These are phyloP conservation scores for Bombus cullumanus DNA, from an alignment of 1,140 invertebrate genomes.

Conservation along the genomic window DNA sequence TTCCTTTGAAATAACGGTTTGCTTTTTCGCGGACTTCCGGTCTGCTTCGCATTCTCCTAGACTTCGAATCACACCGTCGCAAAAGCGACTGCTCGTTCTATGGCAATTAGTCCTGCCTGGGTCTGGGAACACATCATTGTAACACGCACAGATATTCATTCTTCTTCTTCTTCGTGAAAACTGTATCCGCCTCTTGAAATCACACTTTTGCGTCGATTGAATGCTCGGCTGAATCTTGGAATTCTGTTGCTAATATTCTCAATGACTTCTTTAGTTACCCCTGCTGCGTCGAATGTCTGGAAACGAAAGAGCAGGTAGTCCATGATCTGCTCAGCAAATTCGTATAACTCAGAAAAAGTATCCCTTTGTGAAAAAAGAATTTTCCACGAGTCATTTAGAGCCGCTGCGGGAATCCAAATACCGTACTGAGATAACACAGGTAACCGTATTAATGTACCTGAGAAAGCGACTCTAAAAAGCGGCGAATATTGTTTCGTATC, in stretches of 20 bases:
- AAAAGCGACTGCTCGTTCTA: background rate
- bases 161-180: background rate
- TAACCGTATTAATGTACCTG: background rate
- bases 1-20: constrained; percentile 50
- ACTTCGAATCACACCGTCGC: background rate
- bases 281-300: background rate
- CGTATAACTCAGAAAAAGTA: background rate
- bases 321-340: constrained; percentile 1
- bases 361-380: constrained; percentile 10
- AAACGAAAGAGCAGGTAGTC: background rate
- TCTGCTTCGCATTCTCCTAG: constrained; percentile 30
- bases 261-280: background rate
- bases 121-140: constrained; percentile 35
- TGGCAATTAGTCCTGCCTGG: constrained; percentile 45
- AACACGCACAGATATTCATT: background rate
- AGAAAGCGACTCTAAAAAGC: constrained; percentile 37
- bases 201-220: background rate
- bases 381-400: constrained; percentile 15
- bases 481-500: constrained; percentile 1
- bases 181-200: background rate
- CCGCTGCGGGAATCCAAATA: background rate
- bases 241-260: background rate
- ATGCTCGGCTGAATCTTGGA: background rate
- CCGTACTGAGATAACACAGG: too few species aligned
- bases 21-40: constrained; percentile 63